Conservation (phyloP, 2,113 vertebrate species). For the Aptenodytes forsteri region DNA sequence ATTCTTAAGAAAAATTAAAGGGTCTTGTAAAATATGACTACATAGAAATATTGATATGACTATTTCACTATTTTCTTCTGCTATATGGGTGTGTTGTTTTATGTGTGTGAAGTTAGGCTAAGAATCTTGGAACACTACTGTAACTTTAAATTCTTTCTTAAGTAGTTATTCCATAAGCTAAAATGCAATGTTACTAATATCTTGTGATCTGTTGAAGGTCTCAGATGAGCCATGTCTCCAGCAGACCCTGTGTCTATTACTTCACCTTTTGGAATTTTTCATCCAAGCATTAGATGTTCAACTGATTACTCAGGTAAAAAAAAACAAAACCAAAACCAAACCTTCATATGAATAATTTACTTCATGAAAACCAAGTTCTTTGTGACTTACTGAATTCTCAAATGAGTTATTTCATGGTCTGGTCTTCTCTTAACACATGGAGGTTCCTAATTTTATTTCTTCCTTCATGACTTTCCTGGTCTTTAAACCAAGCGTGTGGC, state of each 20-base stretch:
- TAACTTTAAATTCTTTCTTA: background rate
- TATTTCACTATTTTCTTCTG: background rate
- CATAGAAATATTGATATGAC: background rate
- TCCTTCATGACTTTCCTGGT: background rate
- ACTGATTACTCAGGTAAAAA: slow-evolving; percentile 83
- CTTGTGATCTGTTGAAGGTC: slow-evolving; percentile 74
- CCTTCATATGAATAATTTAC: background rate
- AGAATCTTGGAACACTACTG: background rate
- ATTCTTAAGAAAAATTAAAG: background rate
- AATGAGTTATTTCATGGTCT: background rate
- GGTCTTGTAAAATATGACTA: background rate
- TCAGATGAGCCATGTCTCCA: slow-evolving; percentile 76
- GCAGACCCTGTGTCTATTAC: slow-evolving; percentile 78
- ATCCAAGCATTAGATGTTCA: slow-evolving; percentile 79
- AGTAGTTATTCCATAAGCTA: background rate
- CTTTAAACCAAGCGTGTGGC: background rate
- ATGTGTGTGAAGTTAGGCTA: background rate
- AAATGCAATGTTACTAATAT: background rate
- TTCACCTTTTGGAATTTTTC: slow-evolving; percentile 79
- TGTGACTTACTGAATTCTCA: background rate
- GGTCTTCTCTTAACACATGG: background rate
- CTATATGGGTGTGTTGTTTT: background rate
- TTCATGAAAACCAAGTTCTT: background rate
- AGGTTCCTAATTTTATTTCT: background rate
- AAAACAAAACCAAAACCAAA: background rate